Percentiles rank a stretch among this genome's conserved stretches.
phyloP scores from a whole-genome alignment of 2,113 vertebrate species.

The Clinocottus analis region DNA sequence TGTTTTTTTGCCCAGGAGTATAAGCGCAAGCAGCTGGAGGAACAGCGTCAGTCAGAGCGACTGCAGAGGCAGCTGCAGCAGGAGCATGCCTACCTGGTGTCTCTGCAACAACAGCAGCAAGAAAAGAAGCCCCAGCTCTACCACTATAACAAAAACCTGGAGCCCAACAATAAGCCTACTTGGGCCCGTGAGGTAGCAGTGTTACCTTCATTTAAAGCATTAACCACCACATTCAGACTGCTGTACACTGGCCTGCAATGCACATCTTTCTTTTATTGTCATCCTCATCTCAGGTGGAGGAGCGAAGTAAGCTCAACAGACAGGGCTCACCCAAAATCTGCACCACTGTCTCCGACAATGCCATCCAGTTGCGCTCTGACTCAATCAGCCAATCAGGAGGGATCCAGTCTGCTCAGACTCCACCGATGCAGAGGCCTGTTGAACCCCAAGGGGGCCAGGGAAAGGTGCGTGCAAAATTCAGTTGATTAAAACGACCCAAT shows the following conservation, averaged over 20 bases:
- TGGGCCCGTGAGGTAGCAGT: constrained; percentile 91
- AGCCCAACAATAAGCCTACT: constrained; percentile 89
- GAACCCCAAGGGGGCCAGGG: constrained; percentile 93
- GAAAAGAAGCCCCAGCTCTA: constrained; percentile 90
- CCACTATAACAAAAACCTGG: constrained; percentile 89
- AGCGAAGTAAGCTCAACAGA: constrained; percentile 90
- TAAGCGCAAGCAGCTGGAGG: constrained; percentile 94
- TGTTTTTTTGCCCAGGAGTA: constrained; percentile 85
- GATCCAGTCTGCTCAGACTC: constrained; percentile 87
- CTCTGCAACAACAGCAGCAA: constrained; percentile 89
- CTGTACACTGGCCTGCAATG: not conserved
- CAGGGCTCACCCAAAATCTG: constrained; percentile 91
- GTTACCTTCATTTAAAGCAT: not conserved
- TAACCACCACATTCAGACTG: not conserved
- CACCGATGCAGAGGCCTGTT: constrained; percentile 93
- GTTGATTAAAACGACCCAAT: not conserved
- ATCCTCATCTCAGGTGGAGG: constrained; percentile 85
- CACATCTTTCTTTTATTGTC: not conserved
- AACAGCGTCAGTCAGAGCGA: constrained; percentile 92
- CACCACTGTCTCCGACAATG: constrained; percentile 86
- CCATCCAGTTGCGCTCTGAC: constrained; percentile 86
- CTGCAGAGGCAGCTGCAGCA: constrained; percentile 94
- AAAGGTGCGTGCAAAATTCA: constrained; percentile 84
- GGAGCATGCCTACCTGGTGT: constrained; percentile 93
- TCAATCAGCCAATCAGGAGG: constrained; percentile 82